Conservation (phyloP, 2,888 invertebrate species). For the Callyntrura guangdongensis region DNA sequence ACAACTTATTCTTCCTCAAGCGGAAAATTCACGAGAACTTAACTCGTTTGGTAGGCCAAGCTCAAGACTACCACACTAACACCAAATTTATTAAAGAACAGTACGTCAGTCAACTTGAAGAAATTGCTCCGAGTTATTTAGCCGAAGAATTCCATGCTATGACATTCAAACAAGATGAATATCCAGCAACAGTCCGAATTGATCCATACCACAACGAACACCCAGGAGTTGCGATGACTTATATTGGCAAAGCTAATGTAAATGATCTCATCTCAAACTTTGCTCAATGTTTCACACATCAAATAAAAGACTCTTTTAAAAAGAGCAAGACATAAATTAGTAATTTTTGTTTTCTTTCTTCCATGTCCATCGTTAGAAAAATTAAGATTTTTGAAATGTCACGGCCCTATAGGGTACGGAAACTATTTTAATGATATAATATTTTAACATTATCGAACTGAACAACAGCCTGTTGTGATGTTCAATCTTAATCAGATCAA, state of each 20-base stretch:
- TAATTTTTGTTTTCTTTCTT: too few relatives aligned
- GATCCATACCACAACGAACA: constrained; percentile 89
- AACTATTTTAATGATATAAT: neutral
- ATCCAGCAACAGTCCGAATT: constrained; percentile 88
- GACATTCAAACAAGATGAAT: constrained; percentile 88
- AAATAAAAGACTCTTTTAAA: too few relatives aligned
- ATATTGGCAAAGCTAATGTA: constrained; percentile 89
- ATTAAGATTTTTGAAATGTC: constrained; percentile 92
- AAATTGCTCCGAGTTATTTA: constrained; percentile 93
- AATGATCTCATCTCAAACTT: neutral
- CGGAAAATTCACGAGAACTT: constrained; percentile 90
- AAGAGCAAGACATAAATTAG: too few relatives aligned
- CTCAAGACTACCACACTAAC: constrained; percentile 85
- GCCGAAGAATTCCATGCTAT: constrained; percentile 91
- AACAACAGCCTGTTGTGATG: neutral
- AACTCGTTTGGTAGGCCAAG: constrained; percentile 86
- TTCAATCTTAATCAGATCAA: too few relatives aligned
- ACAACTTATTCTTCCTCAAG: constrained; percentile 91
- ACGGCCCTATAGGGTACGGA: constrained; percentile 94
- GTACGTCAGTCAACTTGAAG: constrained; percentile 92
- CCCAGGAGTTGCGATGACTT: constrained; percentile 90
- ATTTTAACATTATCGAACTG: neutral
- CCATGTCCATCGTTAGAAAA: constrained; percentile 92
- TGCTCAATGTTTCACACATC: too few relatives aligned
- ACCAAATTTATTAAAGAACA: constrained; percentile 91